A percentile compares a stretch with the other conserved stretches of the same genome.
Conservation (phyloP, 2,888 invertebrate species). For the Amorpha juglandis region DNA sequence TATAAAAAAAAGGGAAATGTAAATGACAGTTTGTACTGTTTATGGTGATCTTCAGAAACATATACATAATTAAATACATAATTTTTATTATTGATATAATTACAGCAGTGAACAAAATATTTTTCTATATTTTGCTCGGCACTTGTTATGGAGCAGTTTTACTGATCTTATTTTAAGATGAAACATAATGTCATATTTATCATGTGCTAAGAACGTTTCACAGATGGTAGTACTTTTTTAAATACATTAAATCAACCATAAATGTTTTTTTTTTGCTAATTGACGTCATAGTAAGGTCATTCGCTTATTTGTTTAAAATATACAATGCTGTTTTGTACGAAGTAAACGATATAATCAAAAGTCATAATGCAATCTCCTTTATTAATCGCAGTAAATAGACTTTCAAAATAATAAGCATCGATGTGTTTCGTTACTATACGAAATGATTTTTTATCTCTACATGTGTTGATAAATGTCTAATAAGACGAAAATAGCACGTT, state of each 20-base stretch:
- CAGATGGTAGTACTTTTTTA: not conserved
- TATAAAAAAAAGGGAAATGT: too few species aligned
- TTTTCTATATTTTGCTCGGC: too few species aligned
- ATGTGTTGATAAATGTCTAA: not conserved
- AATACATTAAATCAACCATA: not conserved
- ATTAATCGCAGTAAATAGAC: too few species aligned
- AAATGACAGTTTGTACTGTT: too few species aligned
- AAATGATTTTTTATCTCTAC: not conserved
- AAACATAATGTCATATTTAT: not conserved
- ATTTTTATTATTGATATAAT: too few species aligned
- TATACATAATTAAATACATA: too few species aligned
- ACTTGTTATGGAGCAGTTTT: too few species aligned
- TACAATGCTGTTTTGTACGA: not conserved
- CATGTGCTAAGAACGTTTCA: not conserved
- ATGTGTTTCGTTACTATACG: not conserved
- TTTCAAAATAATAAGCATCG: not conserved
- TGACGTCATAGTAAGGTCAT: not conserved
- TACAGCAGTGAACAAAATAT: too few species aligned
- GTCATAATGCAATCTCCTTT: conserved; percentile 6
- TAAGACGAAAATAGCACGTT: conserved; percentile 30
- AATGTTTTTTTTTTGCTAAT: not conserved
- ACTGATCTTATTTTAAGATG: too few species aligned
- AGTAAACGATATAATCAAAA: not conserved
- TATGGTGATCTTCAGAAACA: too few species aligned
- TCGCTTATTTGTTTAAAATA: conserved; percentile 11